phyloP scores from a whole-genome alignment of 1,140 invertebrate genomes.

The Lanistes nyassanus region DNA sequence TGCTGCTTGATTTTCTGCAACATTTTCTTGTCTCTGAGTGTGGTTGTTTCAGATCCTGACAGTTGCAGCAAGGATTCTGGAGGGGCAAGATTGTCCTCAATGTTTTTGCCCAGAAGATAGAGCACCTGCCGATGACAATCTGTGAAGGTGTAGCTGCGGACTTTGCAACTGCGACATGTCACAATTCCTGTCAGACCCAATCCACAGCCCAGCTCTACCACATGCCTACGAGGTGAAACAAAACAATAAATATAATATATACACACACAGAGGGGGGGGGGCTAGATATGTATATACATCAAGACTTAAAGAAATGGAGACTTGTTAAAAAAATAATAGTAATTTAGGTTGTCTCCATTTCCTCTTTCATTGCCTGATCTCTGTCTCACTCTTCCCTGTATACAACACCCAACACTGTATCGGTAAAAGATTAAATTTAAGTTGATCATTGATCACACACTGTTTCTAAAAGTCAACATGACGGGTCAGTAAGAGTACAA shows the following conservation, averaged over 20 bases:
- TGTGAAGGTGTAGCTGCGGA: constrained; percentile 51
- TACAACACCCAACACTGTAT: too few species aligned
- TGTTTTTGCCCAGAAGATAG: constrained; percentile 54
- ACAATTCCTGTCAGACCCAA: constrained; percentile 57
- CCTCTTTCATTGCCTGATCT: background rate
- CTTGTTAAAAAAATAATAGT: background rate
- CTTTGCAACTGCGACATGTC: constrained; percentile 46
- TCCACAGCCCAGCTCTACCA: constrained; percentile 60
- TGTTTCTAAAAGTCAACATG: too few species aligned
- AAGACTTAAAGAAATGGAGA: background rate
- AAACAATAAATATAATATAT: constrained; percentile 8
- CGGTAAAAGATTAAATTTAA: too few species aligned
- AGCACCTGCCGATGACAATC: constrained; percentile 59
- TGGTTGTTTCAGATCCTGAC: constrained; percentile 8
- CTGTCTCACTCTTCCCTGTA: too few species aligned
- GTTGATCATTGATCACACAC: too few species aligned
- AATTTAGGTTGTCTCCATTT: background rate
- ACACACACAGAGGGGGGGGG: background rate
- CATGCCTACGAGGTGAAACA: constrained; percentile 34
- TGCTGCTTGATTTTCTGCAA: constrained; percentile 49
- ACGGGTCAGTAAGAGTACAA: too few species aligned
- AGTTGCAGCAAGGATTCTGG: background rate
- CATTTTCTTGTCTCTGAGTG: constrained; percentile 45
- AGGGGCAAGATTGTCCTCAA: constrained; percentile 50
- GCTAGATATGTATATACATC: background rate